Conservation (phyloP, 2,888 invertebrate species). For the Melanargia galathea region DNA sequence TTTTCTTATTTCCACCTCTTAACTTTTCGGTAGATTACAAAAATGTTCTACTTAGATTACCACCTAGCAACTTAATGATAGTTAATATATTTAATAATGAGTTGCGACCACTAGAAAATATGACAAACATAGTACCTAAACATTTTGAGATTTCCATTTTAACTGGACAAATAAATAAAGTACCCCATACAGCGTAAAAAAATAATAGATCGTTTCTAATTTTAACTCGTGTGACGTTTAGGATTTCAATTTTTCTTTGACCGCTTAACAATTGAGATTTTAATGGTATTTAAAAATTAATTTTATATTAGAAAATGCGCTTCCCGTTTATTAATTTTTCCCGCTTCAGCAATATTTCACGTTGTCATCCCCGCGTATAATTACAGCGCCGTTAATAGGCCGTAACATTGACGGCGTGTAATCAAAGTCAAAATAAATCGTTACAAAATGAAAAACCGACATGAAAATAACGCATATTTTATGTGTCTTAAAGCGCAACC, state of each 20-base stretch:
- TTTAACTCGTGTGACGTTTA: background rate
- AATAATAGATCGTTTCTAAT: background rate
- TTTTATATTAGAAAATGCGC: conserved; percentile 27
- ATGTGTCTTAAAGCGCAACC: conserved; percentile 45
- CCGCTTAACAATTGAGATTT: conserved; percentile 6
- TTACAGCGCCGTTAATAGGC: conserved; percentile 74
- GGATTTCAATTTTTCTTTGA: background rate
- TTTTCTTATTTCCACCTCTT: conserved; percentile 31
- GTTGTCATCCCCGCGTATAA: conserved; percentile 67
- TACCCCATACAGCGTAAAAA: background rate
- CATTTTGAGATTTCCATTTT: too few species aligned
- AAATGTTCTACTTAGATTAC: too few species aligned
- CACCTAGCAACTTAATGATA: too few species aligned
- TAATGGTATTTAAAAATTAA: conserved; percentile 11
- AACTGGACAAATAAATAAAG: too few species aligned
- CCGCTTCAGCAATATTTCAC: conserved; percentile 60
- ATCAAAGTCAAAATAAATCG: conserved; percentile 78
- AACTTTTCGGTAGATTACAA: conserved; percentile 23
- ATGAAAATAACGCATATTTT: conserved; percentile 75
- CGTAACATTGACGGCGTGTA: conserved; percentile 71
- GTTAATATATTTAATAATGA: too few species aligned
- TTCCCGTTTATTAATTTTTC: conserved; percentile 53
- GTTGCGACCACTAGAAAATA: too few species aligned
- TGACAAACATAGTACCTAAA: background rate
- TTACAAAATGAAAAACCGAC: conserved; percentile 72